Percentiles rank a stretch among this genome's conserved stretches.
These are phyloP conservation scores for Cheilosia pagana DNA, from an alignment of 2,888 invertebrate genomes.

Conservation along the genomic window DNA sequence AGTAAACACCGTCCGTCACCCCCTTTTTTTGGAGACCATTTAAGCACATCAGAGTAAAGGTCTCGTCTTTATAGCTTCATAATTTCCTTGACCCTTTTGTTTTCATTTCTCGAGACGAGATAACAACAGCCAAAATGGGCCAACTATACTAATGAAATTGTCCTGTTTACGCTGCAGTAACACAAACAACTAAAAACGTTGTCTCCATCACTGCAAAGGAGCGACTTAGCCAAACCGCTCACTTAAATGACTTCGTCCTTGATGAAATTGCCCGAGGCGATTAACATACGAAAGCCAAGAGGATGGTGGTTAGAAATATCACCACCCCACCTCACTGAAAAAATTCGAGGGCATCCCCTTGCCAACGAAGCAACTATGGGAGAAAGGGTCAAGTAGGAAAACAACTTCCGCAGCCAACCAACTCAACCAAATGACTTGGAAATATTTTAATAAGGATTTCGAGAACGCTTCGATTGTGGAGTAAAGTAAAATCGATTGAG, in stretches of 20 bases:
- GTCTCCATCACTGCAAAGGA: conserved; percentile 6
- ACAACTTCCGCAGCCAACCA: conserved; percentile 15
- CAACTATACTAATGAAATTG: conserved; percentile 43
- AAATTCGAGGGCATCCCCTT: conserved; percentile 11
- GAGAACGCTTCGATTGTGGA: background rate
- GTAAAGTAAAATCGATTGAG: conserved; percentile 28
- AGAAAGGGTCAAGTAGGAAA: conserved; percentile 56
- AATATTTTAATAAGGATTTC: conserved; percentile 42
- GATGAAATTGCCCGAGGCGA: conserved; percentile 44
- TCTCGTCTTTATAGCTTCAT: conserved; percentile 51
- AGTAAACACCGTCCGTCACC: conserved; percentile 4
- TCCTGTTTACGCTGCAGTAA: conserved; percentile 29
- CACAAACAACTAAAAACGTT: conserved; percentile 10
- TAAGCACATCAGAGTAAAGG: conserved; percentile 31
- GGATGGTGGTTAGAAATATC: conserved; percentile 6
- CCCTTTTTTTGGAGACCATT: conserved; percentile 10
- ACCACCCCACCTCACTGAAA: background rate
- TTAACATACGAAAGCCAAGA: conserved; percentile 27
- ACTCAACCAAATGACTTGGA: conserved; percentile 57
- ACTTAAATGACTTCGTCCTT: conserved; percentile 52
- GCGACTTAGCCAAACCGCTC: conserved; percentile 46
- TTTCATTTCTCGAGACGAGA: conserved; percentile 38
- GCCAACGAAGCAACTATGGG: background rate
- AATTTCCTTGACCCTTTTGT: conserved; percentile 54
- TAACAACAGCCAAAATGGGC: conserved; percentile 46